Evolutionary conservation across 2,113 vertebrate genomes (phyloP).

Genomic region (Oreochromis niloticus): DNA sequence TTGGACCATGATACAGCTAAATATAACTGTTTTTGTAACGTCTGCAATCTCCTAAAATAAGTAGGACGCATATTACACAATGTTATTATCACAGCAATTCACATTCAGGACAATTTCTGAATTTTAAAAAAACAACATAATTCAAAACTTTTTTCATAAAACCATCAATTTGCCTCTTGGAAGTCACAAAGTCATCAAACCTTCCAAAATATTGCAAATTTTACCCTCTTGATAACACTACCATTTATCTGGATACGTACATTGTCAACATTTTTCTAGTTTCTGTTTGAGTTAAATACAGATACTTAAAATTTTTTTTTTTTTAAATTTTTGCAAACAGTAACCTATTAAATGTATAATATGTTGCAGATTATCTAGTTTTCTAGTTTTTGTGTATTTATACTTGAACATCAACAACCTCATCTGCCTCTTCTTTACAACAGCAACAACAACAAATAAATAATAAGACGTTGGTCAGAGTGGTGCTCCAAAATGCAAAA

Average conservation of each 20-base stretch:
- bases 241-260: too few relatives aligned
- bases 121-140: background rate
- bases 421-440: background rate
- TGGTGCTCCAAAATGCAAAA: conserved; percentile 72
- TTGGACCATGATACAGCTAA: background rate
- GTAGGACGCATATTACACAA: background rate
- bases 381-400: background rate
- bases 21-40: background rate
- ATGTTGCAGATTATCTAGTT: too few relatives aligned
- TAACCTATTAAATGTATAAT: background rate
- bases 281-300: too few relatives aligned
- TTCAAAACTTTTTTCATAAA: rapidly evolving
- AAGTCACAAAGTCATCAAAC: background rate
- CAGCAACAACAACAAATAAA: background rate
- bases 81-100: background rate
- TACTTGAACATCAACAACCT: background rate
- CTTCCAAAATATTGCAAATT: background rate
- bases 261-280: too few relatives aligned
- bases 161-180: background rate
- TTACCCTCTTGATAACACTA: too few relatives aligned
- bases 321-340: background rate
- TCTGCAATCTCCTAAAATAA: background rate
- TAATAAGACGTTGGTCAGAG: conserved; percentile 46
- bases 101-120: background rate
- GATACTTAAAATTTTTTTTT: background rate